phyloP scores from a whole-genome alignment of 2,888 invertebrate genomes.

The Yponomeuta sedellus region DNA sequence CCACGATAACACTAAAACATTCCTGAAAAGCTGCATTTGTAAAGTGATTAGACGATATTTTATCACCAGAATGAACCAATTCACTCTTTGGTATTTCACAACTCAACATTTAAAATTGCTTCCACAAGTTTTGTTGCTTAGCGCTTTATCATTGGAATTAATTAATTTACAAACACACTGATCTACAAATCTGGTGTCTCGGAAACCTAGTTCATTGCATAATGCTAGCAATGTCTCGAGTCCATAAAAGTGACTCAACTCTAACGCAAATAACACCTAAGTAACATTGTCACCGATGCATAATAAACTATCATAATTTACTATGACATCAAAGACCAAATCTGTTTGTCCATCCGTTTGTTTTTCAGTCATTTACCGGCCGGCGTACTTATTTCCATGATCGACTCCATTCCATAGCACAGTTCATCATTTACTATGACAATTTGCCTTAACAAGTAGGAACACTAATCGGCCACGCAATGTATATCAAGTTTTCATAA shows the following conservation, averaged over 20 bases:
- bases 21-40: too few relatives aligned
- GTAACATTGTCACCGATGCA: not conserved
- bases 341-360: not conserved
- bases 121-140: not conserved
- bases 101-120: too few relatives aligned
- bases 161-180: not conserved
- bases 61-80: too few relatives aligned
- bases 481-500: too few relatives aligned
- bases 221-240: not conserved
- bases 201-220: not conserved
- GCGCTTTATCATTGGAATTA: not conserved
- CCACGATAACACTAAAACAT: too few relatives aligned
- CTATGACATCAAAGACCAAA: not conserved
- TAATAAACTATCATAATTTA: not conserved
- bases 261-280: not conserved
- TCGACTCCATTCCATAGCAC: too few relatives aligned
- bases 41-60: too few relatives aligned
- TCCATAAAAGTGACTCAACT: not conserved
- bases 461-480: too few relatives aligned
- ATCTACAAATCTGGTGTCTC: not conserved
- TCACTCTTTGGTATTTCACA: too few relatives aligned
- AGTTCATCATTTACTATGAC: too few relatives aligned
- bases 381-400: not conserved
- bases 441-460: too few relatives aligned
- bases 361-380: not conserved